These are phyloP conservation scores for Erythrocercus mccallii DNA, from an alignment of 2,113 vertebrate genomes.

Conservation along the genomic window DNA sequence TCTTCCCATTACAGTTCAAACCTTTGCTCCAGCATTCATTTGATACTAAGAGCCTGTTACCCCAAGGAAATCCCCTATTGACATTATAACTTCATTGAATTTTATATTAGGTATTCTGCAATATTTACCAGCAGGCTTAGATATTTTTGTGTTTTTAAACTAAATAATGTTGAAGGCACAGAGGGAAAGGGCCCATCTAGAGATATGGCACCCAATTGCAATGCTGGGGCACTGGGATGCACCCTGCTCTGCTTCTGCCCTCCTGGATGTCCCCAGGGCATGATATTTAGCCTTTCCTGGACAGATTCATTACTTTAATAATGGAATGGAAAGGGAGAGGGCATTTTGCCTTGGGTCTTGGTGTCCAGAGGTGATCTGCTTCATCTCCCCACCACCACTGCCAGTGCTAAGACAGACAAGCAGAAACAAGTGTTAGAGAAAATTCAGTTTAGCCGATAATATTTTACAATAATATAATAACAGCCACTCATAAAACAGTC, in stretches of 20 bases:
- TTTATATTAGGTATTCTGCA: conserved; percentile 10
- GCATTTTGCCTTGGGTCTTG: background rate
- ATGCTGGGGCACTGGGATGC: background rate
- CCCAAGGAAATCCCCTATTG: background rate
- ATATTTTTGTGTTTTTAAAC: background rate
- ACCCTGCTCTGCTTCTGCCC: background rate
- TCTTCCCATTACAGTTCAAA: background rate
- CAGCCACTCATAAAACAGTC: conserved; percentile 20
- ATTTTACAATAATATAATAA: conserved; percentile 32
- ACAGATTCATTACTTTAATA: background rate
- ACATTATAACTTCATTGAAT: background rate
- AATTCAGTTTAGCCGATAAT: conserved; percentile 12
- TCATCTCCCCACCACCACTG: background rate
- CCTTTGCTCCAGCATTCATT: background rate
- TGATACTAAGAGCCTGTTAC: background rate
- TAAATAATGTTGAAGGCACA: background rate
- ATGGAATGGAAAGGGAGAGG: background rate
- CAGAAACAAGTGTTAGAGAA: background rate
- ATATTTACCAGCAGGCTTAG: background rate
- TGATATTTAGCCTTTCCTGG: background rate
- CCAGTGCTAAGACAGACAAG: background rate
- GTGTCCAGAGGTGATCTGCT: background rate
- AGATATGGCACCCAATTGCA: background rate
- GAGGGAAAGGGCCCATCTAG: background rate
- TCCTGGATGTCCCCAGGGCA: background rate